phyloP scores from a whole-genome alignment of 2,113 vertebrate species.

The Nycticryphes semicollaris region DNA sequence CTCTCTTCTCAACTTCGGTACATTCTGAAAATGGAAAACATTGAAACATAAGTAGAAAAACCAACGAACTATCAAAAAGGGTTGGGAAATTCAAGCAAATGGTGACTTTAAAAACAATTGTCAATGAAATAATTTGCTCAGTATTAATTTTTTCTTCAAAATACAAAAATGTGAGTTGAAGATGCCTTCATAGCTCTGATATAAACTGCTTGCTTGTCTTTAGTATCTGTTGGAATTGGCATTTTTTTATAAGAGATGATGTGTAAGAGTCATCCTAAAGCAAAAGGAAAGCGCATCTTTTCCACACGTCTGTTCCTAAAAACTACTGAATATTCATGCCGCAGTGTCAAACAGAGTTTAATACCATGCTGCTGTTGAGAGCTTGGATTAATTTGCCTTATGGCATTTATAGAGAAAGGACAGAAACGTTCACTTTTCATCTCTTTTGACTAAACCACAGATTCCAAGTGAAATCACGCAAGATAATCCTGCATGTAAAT shows the following conservation, averaged over 20 bases:
- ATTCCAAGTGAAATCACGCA: conserved; percentile 9
- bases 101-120: neutral
- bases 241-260: neutral
- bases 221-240: neutral
- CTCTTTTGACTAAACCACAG: neutral
- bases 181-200: neutral
- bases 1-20: conserved; percentile 27
- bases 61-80: neutral
- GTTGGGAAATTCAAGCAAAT: conserved; percentile 38
- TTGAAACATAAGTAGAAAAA: neutral
- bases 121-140: neutral
- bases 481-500: neutral
- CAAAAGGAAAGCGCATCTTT: neutral
- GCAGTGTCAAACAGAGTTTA: conserved; percentile 16
- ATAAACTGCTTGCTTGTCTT: neutral
- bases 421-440: neutral
- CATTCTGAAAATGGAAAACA: conserved; percentile 28
- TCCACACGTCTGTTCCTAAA: neutral
- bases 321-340: neutral
- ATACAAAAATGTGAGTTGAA: neutral
- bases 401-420: neutral
- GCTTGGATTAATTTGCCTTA: neutral
- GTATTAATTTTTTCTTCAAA: neutral
- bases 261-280: neutral
- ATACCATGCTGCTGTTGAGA: conserved; percentile 2